phyloP scores from a whole-genome alignment of 2,888 invertebrate genomes.

The Drosophila vallismaia region DNA sequence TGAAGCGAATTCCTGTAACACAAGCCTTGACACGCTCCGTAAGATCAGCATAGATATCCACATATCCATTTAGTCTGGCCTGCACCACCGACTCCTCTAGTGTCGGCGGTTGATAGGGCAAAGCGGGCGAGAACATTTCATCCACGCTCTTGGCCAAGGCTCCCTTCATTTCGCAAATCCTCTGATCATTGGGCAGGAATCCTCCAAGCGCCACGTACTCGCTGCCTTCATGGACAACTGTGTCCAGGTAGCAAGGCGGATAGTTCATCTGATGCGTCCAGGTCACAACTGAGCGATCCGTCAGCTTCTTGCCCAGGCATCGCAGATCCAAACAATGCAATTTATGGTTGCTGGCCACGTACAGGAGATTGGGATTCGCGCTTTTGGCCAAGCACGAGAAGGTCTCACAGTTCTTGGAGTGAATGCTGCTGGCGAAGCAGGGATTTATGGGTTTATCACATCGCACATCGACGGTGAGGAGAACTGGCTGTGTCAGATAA shows the following conservation, averaged over 20 bases:
- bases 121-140: slow-evolving; percentile 53
- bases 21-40: slow-evolving; percentile 70
- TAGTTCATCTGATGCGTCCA: slow-evolving; percentile 82
- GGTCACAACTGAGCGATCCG: slow-evolving; percentile 62
- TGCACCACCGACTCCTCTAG: slow-evolving; percentile 64
- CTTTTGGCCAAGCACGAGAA: slow-evolving; percentile 74
- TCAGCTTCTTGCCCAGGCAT: slow-evolving; percentile 59
- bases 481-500: slow-evolving; percentile 68
- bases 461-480: slow-evolving; percentile 76
- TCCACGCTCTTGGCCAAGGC: slow-evolving; percentile 23
- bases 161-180: slow-evolving; percentile 72
- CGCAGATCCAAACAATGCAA: slow-evolving; percentile 79
- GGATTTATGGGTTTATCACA: slow-evolving; percentile 52
- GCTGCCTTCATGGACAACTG: slow-evolving; percentile 49
- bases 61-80: slow-evolving; percentile 60
- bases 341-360: slow-evolving; percentile 81
- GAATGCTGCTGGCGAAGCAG: slow-evolving; percentile 60
- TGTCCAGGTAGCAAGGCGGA: slow-evolving; percentile 75
- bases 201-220: slow-evolving; percentile 78
- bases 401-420: slow-evolving; percentile 64
- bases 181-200: slow-evolving; percentile 67
- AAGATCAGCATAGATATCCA: slow-evolving; percentile 70
- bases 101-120: slow-evolving; percentile 77
- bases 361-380: slow-evolving; percentile 74
- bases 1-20: slow-evolving; percentile 75